phyloP scores from a whole-genome alignment of 2,888 invertebrate species.

The Danaus chrysippus region DNA sequence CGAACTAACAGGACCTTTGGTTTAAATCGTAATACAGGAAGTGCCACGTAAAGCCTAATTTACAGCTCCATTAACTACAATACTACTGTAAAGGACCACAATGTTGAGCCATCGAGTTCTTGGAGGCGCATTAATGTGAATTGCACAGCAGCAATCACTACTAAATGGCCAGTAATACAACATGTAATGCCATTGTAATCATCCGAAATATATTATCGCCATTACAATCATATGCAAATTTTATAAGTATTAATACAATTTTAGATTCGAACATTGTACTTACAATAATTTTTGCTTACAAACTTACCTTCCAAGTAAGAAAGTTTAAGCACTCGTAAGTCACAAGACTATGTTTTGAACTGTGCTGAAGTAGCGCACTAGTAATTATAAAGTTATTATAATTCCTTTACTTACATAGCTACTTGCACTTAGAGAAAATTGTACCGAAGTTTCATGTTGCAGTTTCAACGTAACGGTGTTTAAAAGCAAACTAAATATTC shows the following conservation, averaged over 20 bases:
- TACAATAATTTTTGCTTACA: no score
- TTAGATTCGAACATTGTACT: no score
- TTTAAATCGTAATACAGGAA: slow-evolving; percentile 28
- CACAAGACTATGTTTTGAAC: no score
- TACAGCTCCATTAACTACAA: slow-evolving; percentile 27
- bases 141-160: background rate
- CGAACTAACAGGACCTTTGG: slow-evolving; percentile 9
- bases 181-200: no score
- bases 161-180: background rate
- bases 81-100: slow-evolving; percentile 21
- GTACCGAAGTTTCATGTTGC: background rate
- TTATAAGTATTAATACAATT: no score
- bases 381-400: no score
- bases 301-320: no score
- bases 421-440: background rate
- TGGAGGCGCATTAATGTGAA: slow-evolving; percentile 13
- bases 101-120: slow-evolving; percentile 25
- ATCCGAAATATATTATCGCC: no score
- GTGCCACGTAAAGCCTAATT: slow-evolving; percentile 30
- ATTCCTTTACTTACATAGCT: background rate
- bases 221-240: no score
- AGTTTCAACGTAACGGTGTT: background rate
- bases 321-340: no score
- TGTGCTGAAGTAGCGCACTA: no score
- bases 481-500: slow-evolving; percentile 2